These are phyloP conservation scores for Microcebus ravelobensis DNA, from an alignment of 2,113 vertebrate genomes.

Conservation along the genomic window DNA sequence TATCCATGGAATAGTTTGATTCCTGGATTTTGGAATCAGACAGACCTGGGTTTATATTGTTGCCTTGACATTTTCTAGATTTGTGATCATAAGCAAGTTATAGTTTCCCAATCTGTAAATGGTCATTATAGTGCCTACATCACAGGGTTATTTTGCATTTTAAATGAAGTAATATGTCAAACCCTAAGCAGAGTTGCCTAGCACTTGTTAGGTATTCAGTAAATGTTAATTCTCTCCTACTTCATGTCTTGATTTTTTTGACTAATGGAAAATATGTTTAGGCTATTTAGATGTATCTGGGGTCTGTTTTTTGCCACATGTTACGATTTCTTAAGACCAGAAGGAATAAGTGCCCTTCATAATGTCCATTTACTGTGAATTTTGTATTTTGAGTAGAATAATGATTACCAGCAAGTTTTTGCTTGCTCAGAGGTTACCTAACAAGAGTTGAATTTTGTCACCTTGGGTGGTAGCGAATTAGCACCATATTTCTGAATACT, in stretches of 20 bases:
- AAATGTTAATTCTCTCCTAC: conserved; percentile 1
- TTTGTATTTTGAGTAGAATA: conserved; percentile 48
- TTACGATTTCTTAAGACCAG: conserved; percentile 32
- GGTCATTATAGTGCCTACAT: not conserved
- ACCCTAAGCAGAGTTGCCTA: not conserved
- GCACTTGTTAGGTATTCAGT: not conserved
- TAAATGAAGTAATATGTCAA: not conserved
- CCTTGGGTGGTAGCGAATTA: not conserved
- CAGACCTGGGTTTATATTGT: not conserved
- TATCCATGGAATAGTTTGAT: conserved; percentile 29
- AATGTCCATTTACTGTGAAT: not conserved
- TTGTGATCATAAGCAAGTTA: not conserved
- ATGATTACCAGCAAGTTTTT: conserved; percentile 36
- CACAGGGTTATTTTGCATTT: not conserved
- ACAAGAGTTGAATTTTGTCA: conserved; percentile 38
- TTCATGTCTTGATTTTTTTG: not conserved
- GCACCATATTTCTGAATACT: conserved; percentile 44
- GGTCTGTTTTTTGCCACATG: not conserved
- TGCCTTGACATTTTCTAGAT: conserved; percentile 37
- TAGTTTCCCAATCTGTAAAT: not conserved
- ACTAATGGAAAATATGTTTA: not conserved
- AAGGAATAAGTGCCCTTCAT: not conserved
- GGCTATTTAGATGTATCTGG: not conserved
- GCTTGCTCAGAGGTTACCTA: not conserved
- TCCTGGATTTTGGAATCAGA: conserved; percentile 9